Conservation (phyloP, 2,797 vertebrate genomes). For the Paguma larvata region DNA sequence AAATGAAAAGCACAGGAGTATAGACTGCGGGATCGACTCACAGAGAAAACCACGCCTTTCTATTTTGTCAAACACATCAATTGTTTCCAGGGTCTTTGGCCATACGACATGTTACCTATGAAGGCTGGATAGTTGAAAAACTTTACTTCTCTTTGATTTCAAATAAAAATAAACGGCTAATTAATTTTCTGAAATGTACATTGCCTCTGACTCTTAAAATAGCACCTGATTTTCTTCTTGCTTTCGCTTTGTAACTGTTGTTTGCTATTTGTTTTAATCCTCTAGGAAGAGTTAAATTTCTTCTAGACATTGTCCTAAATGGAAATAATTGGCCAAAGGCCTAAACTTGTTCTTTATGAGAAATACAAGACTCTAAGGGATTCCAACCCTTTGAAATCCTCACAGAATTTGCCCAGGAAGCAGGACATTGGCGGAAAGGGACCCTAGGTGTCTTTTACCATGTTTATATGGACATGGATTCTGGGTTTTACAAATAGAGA, state of each 20-base stretch:
- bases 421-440: not conserved
- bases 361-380: constrained; percentile 58
- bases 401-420: constrained; percentile 25
- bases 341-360: constrained; percentile 62
- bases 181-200: not conserved
- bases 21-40: not conserved
- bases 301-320: not conserved
- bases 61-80: not conserved
- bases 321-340: constrained; percentile 64
- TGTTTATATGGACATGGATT: constrained; percentile 38
- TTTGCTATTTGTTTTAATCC: not conserved
- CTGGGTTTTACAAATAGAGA: constrained; percentile 60
- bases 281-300: constrained; percentile 62
- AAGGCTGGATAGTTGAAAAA: not conserved
- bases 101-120: not conserved
- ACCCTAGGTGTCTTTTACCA: constrained; percentile 34
- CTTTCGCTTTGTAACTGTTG: not conserved
- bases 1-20: not conserved
- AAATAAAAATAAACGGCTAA: not conserved
- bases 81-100: not conserved
- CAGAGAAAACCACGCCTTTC: not conserved
- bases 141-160: constrained; percentile 11
- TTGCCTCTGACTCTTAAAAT: not conserved
- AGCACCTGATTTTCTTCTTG: not conserved
- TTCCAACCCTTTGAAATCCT: constrained; percentile 1